Conservation (phyloP, 2,888 invertebrate species). For the Phrixothrix hirtus region DNA sequence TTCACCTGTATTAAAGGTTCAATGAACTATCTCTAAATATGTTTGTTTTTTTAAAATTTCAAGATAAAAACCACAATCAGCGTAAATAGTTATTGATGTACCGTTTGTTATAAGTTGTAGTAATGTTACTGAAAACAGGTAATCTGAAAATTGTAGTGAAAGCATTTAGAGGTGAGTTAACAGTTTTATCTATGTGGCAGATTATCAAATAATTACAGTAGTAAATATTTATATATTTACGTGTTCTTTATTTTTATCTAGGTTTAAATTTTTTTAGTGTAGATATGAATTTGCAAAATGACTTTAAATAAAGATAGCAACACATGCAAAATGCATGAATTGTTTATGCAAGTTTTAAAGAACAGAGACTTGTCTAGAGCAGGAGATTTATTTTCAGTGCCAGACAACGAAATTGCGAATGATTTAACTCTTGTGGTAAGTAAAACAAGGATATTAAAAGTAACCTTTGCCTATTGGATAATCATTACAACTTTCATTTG, state of each 20-base stretch:
- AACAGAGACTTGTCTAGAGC: constrained; percentile 88
- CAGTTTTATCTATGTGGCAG: constrained; percentile 35
- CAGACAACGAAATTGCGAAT: constrained; percentile 83
- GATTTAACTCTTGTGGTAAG: constrained; percentile 83
- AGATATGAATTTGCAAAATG: constrained; percentile 18
- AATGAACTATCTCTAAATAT: constrained; percentile 36
- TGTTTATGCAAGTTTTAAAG: constrained; percentile 87
- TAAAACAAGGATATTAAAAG: too few species aligned
- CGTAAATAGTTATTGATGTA: constrained; percentile 34
- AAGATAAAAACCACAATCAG: constrained; percentile 28
- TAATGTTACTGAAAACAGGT: constrained; percentile 19
- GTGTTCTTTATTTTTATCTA: constrained; percentile 11
- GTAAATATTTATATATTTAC: constrained; percentile 18
- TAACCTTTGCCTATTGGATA: background rate
- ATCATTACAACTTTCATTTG: constrained; percentile 6
- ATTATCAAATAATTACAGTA: constrained; percentile 19
- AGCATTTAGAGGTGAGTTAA: constrained; percentile 33
- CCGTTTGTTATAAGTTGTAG: constrained; percentile 25
- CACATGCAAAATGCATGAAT: constrained; percentile 76
- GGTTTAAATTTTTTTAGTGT: constrained; percentile 11
- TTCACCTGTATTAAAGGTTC: constrained; percentile 34
- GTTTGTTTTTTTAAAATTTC: constrained; percentile 32
- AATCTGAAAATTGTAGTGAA: constrained; percentile 23
- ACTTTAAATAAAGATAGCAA: constrained; percentile 27
- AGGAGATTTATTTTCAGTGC: constrained; percentile 87